phyloP scores from a whole-genome alignment of 2,113 vertebrate species.

The Tamias sibiricus region DNA sequence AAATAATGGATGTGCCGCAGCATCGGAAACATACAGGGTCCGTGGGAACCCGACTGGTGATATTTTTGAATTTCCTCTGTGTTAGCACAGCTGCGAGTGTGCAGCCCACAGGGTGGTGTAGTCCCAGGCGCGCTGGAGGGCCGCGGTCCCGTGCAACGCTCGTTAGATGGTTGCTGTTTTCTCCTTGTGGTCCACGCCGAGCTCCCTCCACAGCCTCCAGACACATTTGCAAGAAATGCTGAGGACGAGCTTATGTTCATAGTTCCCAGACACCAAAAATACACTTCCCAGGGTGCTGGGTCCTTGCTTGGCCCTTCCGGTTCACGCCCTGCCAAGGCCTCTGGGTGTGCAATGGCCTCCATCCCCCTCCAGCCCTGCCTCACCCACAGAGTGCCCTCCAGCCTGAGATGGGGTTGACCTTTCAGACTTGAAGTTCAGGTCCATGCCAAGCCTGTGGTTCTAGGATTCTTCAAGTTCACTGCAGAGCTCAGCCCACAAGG shows the following conservation, averaged over 20 bases:
- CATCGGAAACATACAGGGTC: not conserved
- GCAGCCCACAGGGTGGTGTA: accelerated
- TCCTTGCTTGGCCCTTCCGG: not conserved
- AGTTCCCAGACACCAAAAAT: not conserved
- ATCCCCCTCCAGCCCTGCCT: not conserved
- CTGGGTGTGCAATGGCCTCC: not conserved
- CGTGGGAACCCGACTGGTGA: not conserved
- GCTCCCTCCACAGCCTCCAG: not conserved
- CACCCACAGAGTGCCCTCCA: not conserved
- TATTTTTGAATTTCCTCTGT: not conserved
- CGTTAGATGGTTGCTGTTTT: accelerated
- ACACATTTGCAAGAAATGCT: accelerated
- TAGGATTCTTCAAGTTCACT: not conserved
- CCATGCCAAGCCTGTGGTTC: not conserved
- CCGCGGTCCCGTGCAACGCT: not conserved
- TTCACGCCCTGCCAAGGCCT: not conserved
- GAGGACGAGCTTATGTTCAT: too few species aligned
- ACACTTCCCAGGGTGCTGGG: not conserved
- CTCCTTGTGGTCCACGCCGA: not conserved
- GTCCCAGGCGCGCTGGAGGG: accelerated
- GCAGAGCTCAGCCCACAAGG: accelerated
- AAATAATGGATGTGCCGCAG: conserved; percentile 34
- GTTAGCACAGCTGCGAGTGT: conserved; percentile 36
- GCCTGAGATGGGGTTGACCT: not conserved
- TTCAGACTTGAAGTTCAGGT: not conserved